Evolutionary conservation across 2,113 vertebrate species (phyloP), one percentile per base, ranked within the genome.

Genomic region (Cephalopholis sonnerati): DNA sequence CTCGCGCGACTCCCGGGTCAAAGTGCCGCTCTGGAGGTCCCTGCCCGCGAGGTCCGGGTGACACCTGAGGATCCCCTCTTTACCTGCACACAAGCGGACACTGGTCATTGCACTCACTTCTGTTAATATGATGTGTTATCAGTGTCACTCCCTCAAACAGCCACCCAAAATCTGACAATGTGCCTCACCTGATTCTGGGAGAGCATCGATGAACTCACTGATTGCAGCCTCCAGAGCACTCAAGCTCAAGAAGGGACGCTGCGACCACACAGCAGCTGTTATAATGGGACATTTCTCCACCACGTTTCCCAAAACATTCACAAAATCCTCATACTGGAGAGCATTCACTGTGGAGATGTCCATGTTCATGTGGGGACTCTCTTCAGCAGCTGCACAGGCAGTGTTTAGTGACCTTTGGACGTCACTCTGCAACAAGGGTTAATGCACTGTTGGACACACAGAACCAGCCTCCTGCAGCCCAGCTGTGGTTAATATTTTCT

Each of bases 1-100:
- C 5, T 92, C 87, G 63, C 44, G 89, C 0, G 97, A 97, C 78
- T 96, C 96, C 0, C 29, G 77, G 0, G 95, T 96, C 70, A 97
- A 86, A 0, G 91, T 87, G 54, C 95, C 95, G 18, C 53, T 86
- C 36, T 93, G 93, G 72, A 95, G 90, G 72, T 96, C 96, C 62
- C 90, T 91, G 41, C 97, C 96, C 0, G 96, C 96, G 61, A 97
- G 94, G 79, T 97, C 96, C 5, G 96, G 96, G 69, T 96, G 95
- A 86, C 97, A 97, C 74, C 96, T 94, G 72, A 97, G 93, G 76
- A 97, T 89, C 2, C 97, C 96, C 79, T 96, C 96, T 77, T 96
- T 96, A 75, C 96, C 97, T 97, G 91, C 5, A 82, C 24, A 75
- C 55, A 72, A 7, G 59, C 8, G 2, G 4, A 1, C 3, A 12